A percentile compares a stretch with the other conserved stretches of the same genome.
Evolutionary conservation across 1,140 invertebrate genomes (phyloP).

Genomic region (Kradibia gibbosae): DNA sequence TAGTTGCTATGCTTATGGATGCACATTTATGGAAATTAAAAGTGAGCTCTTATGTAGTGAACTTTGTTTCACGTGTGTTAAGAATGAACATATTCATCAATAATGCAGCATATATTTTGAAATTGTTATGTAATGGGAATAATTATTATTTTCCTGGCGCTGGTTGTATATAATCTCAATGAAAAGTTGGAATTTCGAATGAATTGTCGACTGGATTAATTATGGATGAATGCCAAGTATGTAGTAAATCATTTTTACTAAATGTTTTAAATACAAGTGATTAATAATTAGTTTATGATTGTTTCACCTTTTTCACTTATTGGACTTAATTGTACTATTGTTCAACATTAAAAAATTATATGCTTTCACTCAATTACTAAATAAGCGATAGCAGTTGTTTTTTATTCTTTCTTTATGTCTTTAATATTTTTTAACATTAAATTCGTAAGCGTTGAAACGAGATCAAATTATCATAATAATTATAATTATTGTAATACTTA

Average conservation of each 20-base stretch:
- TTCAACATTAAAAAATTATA: background rate
- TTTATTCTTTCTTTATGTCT: background rate
- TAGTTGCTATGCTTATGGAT: background rate
- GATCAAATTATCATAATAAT: background rate
- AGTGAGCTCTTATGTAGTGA: background rate
- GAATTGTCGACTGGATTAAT: background rate
- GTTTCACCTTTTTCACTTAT: background rate
- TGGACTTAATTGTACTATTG: background rate
- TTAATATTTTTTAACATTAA: background rate
- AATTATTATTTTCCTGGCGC: background rate
- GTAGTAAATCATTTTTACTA: background rate
- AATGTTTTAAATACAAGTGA: background rate
- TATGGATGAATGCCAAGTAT: background rate
- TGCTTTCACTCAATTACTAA: background rate
- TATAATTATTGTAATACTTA: background rate
- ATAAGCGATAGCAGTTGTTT: background rate
- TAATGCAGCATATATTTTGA: background rate
- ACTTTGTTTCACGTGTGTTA: background rate
- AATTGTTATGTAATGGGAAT: background rate
- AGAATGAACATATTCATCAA: background rate
- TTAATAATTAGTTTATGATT: background rate
- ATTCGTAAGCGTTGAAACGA: background rate
- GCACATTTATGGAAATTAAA: background rate
- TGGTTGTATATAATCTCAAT: background rate
- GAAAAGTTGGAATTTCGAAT: background rate